phyloP scores from a whole-genome alignment of 23 tunicate genomes.

The Halocynthia roretzi region DNA sequence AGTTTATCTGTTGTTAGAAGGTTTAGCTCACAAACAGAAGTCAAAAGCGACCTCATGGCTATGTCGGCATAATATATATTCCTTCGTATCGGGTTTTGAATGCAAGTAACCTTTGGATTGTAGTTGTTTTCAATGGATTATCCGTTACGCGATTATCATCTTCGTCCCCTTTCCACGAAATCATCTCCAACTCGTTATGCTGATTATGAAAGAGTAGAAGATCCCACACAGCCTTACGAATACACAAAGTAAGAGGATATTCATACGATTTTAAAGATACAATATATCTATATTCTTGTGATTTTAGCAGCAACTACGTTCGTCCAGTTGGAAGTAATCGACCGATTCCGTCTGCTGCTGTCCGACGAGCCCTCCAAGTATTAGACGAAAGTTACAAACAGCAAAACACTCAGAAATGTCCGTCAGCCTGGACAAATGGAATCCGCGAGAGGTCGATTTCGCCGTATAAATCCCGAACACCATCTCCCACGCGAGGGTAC shows the following conservation, averaged over 20 bases:
- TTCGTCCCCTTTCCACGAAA: conserved; percentile 12
- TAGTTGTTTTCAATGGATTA: conserved; percentile 13
- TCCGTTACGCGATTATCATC: conserved; percentile 21
- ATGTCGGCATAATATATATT: too few relatives aligned
- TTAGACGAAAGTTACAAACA: conserved; percentile 70
- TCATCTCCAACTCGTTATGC: conserved; percentile 3
- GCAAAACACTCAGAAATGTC: conserved; percentile 9
- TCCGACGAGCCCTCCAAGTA: conserved; percentile 73
- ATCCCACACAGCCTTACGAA: not conserved
- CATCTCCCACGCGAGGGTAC: conserved; percentile 70
- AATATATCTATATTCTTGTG: too few relatives aligned
- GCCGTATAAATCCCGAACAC: conserved; percentile 50
- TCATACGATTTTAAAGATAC: too few relatives aligned
- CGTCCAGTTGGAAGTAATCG: conserved; percentile 39
- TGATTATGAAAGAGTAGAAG: not conserved
- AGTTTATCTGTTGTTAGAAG: too few relatives aligned
- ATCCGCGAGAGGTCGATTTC: conserved; percentile 44
- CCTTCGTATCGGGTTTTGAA: too few relatives aligned
- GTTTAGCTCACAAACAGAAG: too few relatives aligned
- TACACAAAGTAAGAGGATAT: too few relatives aligned
- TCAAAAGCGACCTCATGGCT: too few relatives aligned
- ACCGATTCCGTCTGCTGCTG: conserved; percentile 79
- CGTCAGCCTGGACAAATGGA: too few relatives aligned
- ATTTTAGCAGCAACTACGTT: conserved; percentile 21
- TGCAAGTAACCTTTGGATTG: not conserved